A percentile compares a stretch with the other conserved stretches of the same genome.
Evolutionary conservation across 2,797 vertebrate species (phyloP).

Genomic region (Hypotaenidia okinawae): DNA sequence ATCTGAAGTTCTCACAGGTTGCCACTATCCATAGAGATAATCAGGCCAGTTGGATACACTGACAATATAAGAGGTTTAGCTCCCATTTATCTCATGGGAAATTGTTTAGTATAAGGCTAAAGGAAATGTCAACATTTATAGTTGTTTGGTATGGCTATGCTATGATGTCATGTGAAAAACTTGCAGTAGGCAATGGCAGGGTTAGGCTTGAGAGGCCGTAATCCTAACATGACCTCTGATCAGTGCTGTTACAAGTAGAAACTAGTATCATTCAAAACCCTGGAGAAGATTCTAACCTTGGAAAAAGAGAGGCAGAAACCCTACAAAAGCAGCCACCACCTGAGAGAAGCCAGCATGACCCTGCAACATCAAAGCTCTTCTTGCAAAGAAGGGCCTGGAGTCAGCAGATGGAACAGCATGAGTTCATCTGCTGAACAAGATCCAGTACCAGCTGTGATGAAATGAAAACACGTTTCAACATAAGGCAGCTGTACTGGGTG

Average conservation of each 20-base stretch:
- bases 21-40: background rate
- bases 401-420: background rate
- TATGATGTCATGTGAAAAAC: background rate
- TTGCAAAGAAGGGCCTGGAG: background rate
- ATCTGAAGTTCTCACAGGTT: background rate
- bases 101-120: background rate
- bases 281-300: background rate
- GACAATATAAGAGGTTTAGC: background rate
- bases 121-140: background rate
- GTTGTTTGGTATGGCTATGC: background rate
- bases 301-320: background rate
- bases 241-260: background rate
- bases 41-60: background rate
- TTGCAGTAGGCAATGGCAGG: background rate
- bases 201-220: background rate
- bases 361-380: background rate
- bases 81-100: background rate
- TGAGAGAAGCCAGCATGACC: background rate
- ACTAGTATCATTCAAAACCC: background rate
- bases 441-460: background rate
- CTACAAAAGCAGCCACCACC: background rate
- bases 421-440: background rate
- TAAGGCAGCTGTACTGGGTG: background rate
- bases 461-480: background rate
- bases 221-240: background rate